Conservation (phyloP, 2,888 invertebrate genomes). For the Melitaea athalia region DNA sequence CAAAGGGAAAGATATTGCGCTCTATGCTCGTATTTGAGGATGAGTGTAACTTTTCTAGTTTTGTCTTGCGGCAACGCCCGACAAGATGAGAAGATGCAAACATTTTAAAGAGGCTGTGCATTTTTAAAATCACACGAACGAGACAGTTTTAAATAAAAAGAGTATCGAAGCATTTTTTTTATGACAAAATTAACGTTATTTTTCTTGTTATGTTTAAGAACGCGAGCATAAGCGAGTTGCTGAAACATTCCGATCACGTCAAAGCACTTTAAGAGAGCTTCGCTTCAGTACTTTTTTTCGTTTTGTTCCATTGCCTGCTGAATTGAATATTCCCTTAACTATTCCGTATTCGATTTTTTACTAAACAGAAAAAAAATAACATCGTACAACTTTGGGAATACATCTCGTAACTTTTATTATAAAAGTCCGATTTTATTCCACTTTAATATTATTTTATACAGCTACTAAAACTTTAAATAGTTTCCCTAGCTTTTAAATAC, state of each 20-base stretch:
- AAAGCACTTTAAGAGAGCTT: constrained; percentile 47
- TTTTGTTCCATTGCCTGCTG: constrained; percentile 14
- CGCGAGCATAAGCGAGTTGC: constrained; percentile 12
- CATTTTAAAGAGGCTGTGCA: constrained; percentile 67
- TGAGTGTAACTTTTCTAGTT: constrained; percentile 77
- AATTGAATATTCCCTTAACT: constrained; percentile 28
- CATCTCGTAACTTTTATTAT: constrained; percentile 29
- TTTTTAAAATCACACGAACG: constrained; percentile 66
- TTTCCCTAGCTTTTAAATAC: constrained; percentile 14
- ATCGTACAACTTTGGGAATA: constrained; percentile 24
- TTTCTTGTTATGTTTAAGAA: constrained; percentile 17
- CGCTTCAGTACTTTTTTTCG: constrained; percentile 29
- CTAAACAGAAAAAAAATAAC: constrained; percentile 20
- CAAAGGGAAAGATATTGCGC: constrained; percentile 75
- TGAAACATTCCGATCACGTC: constrained; percentile 52
- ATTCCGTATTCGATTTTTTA: constrained; percentile 22
- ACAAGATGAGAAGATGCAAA: constrained; percentile 73
- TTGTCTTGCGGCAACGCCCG: constrained; percentile 69
- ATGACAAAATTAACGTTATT: constrained; percentile 29
- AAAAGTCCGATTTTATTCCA: constrained; percentile 22
- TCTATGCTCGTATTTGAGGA: constrained; percentile 65
- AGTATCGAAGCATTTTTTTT: constrained; percentile 30
- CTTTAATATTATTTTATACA: constrained; percentile 25
- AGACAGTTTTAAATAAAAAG: constrained; percentile 20
- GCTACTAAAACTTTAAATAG: constrained; percentile 17